Conservation (phyloP, 2,888 invertebrate genomes). For the Platerodrilus igneus region DNA sequence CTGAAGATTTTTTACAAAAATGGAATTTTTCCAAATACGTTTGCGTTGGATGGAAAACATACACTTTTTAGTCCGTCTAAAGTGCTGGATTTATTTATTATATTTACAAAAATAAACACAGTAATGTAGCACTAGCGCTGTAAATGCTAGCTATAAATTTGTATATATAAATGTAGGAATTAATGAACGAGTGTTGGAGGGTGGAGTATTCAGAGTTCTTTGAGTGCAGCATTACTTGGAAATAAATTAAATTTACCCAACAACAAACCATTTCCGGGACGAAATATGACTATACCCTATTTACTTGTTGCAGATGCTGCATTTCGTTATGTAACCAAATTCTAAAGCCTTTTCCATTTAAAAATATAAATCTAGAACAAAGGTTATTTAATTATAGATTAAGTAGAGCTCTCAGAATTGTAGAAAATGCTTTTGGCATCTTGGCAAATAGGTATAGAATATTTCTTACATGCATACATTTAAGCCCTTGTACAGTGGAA, state of each 20-base stretch:
- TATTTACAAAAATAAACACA: constrained; percentile 3
- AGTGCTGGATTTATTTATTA: constrained; percentile 3
- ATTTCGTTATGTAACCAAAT: constrained; percentile 17
- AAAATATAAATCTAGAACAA: constrained; percentile 7
- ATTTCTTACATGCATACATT: constrained; percentile 8
- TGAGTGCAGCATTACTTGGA: not conserved
- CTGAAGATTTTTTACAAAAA: too few species aligned
- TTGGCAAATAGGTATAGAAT: constrained; percentile 12
- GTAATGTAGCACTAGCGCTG: not conserved
- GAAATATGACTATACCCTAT: not conserved
- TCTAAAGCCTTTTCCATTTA: constrained; percentile 7
- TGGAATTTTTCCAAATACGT: too few species aligned
- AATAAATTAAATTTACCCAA: constrained; percentile 2
- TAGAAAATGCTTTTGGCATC: constrained; percentile 19
- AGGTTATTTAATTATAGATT: constrained; percentile 19
- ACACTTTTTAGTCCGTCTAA: constrained; percentile 1
- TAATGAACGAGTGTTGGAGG: constrained; percentile 3
- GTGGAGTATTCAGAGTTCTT: constrained; percentile 4
- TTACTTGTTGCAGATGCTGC: constrained; percentile 16
- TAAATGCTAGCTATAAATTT: constrained; percentile 7
- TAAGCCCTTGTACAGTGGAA: too few species aligned
- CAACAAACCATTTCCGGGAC: not conserved
- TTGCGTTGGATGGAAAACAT: constrained; percentile 1
- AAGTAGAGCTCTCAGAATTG: constrained; percentile 10
- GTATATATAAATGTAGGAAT: constrained; percentile 2